These are phyloP conservation scores for Drosophila cyrtoloma DNA, from an alignment of 2,888 invertebrate species.

Conservation along the genomic window DNA sequence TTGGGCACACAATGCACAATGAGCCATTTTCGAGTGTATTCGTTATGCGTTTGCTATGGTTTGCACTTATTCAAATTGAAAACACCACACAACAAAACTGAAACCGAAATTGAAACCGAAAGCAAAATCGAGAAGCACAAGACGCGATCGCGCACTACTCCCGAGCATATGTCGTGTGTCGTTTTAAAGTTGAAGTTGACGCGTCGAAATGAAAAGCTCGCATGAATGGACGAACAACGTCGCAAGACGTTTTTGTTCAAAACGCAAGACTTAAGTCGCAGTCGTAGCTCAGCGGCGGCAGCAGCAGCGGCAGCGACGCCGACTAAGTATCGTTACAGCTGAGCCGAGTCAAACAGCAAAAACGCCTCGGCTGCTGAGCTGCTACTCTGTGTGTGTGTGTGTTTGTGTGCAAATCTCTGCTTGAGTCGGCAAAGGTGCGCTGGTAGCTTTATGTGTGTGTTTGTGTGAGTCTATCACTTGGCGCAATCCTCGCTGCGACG, in stretches of 20 bases:
- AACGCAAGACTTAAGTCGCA: conserved; percentile 71
- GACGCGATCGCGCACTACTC: conserved; percentile 71
- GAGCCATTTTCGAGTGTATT: conserved; percentile 28
- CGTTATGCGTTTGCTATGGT: conserved; percentile 3
- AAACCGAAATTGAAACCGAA: conserved; percentile 16
- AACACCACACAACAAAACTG: conserved; percentile 24
- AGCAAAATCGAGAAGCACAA: conserved; percentile 35
- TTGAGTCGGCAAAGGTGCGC: conserved; percentile 19
- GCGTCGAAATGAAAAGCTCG: conserved; percentile 86
- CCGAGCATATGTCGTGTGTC: conserved; percentile 80
- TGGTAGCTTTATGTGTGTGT: conserved; percentile 12
- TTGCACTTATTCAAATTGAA: conserved; percentile 26
- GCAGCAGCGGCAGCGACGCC: conserved; percentile 47
- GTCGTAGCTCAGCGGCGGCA: conserved; percentile 46
- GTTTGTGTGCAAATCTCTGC: conserved; percentile 50
- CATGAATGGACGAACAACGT: conserved; percentile 83
- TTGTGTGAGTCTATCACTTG: conserved; percentile 40
- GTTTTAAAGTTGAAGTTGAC: conserved; percentile 83
- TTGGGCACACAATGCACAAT: background rate
- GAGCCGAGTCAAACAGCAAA: conserved; percentile 36
- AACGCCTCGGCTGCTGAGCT: conserved; percentile 31
- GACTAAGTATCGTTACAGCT: conserved; percentile 68
- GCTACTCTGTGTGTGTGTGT: conserved; percentile 6
- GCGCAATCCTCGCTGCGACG: conserved; percentile 68
- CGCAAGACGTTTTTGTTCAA: conserved; percentile 85